Conservation (phyloP, 2,797 vertebrate species). For the Eulemur mongoz region DNA sequence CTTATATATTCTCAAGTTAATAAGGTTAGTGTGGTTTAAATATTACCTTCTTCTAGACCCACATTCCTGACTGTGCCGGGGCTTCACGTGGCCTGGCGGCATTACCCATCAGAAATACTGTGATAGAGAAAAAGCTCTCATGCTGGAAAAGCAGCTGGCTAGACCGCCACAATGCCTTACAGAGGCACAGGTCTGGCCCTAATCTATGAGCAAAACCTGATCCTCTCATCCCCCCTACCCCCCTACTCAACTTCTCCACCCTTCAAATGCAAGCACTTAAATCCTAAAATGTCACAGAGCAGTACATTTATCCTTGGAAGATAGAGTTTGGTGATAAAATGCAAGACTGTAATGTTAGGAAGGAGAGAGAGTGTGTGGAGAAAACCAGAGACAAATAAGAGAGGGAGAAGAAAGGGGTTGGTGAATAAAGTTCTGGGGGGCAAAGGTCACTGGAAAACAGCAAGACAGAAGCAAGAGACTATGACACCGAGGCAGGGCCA, state of each 20-base stretch:
- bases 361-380: neutral
- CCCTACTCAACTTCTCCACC: neutral
- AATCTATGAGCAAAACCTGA: constrained; percentile 40
- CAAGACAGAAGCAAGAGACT: constrained; percentile 24
- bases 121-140: constrained; percentile 11
- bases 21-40: neutral
- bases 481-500: constrained; percentile 31
- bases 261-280: constrained; percentile 29
- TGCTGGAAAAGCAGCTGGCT: neutral
- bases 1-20: constrained; percentile 46
- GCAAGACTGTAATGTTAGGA: constrained; percentile 1
- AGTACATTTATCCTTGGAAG: constrained; percentile 49
- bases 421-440: constrained; percentile 39
- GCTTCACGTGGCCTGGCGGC: neutral
- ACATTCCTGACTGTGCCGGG: constrained; percentile 11
- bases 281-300: neutral
- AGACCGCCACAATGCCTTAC: constrained; percentile 31
- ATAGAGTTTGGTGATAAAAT: constrained; percentile 49
- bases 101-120: neutral
- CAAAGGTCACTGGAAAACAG: constrained; percentile 61
- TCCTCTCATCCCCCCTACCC: neutral
- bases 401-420: neutral
- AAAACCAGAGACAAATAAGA: constrained; percentile 45
- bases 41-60: constrained; percentile 26
- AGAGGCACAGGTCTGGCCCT: constrained; percentile 17